phyloP scores from a whole-genome alignment of 2,797 vertebrate genomes.

The Acanthopagrus latus region DNA sequence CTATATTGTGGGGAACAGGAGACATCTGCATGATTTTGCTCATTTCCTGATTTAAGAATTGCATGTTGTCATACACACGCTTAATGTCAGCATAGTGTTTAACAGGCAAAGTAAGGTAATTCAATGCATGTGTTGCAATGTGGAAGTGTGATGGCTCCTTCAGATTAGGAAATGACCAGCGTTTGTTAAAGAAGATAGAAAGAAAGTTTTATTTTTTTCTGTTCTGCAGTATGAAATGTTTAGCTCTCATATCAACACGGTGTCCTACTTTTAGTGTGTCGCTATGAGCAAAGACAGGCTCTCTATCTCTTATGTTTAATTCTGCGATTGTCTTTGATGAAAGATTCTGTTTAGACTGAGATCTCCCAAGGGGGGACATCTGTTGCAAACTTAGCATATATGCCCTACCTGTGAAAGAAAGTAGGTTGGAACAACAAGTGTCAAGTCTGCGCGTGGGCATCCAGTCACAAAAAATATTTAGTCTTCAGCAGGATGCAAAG shows the following conservation, averaged over 20 bases:
- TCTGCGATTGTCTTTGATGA: conserved; percentile 82
- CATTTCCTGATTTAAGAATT: conserved; percentile 9
- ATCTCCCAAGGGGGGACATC: conserved; percentile 63
- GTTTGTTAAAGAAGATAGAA: conserved; percentile 24
- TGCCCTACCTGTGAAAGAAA: conserved; percentile 68
- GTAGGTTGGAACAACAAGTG: conserved; percentile 69
- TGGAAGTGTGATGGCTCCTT: neutral
- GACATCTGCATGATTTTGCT: conserved; percentile 22
- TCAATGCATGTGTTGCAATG: conserved; percentile 4
- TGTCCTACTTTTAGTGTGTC: conserved; percentile 72
- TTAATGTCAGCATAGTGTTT: neutral
- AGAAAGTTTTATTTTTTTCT: conserved; percentile 13
- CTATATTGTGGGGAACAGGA: conserved; percentile 28
- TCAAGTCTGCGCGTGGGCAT: conserved; percentile 25
- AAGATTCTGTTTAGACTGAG: conserved; percentile 78
- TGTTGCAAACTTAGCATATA: conserved; percentile 66
- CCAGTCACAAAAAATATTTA: conserved; percentile 28
- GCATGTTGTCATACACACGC: neutral
- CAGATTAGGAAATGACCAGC: conserved; percentile 22
- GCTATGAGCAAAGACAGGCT: conserved; percentile 65
- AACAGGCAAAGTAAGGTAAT: neutral
- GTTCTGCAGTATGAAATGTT: conserved; percentile 48
- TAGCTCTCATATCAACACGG: conserved; percentile 46
- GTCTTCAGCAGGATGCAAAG: conserved; percentile 27
- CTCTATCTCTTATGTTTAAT: conserved; percentile 78